phyloP scores from a whole-genome alignment of 2,113 vertebrate species.

The Hemibagrus wyckioides region DNA sequence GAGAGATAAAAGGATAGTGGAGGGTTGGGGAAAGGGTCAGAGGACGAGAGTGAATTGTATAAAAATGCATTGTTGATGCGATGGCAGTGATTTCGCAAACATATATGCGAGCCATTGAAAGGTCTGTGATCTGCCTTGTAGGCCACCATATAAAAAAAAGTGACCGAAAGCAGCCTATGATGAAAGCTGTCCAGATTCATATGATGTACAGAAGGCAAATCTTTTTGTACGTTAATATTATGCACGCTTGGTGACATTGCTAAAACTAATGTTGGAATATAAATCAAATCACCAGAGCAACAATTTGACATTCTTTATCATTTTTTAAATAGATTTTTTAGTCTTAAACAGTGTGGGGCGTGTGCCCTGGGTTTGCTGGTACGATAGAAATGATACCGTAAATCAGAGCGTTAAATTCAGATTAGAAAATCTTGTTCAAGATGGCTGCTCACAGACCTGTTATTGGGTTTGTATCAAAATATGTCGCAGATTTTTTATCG shows the following conservation, averaged over 20 bases:
- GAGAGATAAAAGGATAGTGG: slow-evolving; percentile 6
- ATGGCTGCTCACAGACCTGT: no score
- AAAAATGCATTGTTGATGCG: not conserved
- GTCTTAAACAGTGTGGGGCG: no score
- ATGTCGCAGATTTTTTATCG: not conserved
- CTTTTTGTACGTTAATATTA: not conserved
- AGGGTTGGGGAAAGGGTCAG: slow-evolving; percentile 3
- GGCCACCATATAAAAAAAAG: not conserved
- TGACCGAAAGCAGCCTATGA: not conserved
- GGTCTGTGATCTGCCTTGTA: not conserved
- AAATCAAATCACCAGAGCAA: no score
- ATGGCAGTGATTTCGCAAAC: slow-evolving; percentile 16
- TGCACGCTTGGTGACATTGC: not conserved
- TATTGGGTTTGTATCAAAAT: no score
- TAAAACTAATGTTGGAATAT: not conserved
- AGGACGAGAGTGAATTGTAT: slow-evolving; percentile 1
- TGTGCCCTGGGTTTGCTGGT: no score
- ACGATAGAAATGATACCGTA: no score
- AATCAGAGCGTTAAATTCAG: no score
- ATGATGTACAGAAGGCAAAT: not conserved
- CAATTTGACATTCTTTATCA: no score
- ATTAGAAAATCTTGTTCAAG: no score
- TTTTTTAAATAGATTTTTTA: no score
- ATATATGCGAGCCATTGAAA: not conserved
- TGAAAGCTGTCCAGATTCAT: not conserved